Evolutionary conservation across 2,888 invertebrate genomes (phyloP), one percentile per base, ranked within the genome.

Genomic region (Sepiola atlantica): DNA sequence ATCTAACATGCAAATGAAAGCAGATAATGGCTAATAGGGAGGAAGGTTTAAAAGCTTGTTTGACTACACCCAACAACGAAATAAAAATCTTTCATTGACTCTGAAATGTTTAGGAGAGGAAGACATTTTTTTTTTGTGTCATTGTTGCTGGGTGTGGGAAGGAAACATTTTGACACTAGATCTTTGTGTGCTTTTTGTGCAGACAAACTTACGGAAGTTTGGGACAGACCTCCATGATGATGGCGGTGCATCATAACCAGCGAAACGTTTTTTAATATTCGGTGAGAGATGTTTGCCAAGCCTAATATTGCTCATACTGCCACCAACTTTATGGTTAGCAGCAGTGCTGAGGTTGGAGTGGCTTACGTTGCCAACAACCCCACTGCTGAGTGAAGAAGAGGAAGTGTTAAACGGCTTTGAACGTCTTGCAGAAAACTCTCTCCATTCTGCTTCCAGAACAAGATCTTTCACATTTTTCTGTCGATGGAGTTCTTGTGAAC

Each of bases 381-480:
- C 77, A 77, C n/a, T 77, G 32, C 77, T n/a, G 45, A 77, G n/a
- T 32, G 77, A 77, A 18, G 77, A 77, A 18, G 77, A 61, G 61
- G 61, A 77, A 77, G 77, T 77, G 12, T 32, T 77, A n/a, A 77
- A 77, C 16, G 77, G 77, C 77, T 32, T 77, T 77, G 77, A 77
- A 77, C 77, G 77, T 77, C 77, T 77, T 77, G 92, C 92, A 92
- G 92, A 92, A 92, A 92, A 55, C 6, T 55, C 92, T 35, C 92
- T 45, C 92, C 92, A 92, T 92, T 92, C 92, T n/a, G 92, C 92
- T 92, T 54, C 92, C 28, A 92, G 55, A 55, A 92, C 92, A 92
- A 92, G 92, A 24, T 92, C 92, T 92, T 92, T 92, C 54, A 92
- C 92, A 28, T 92, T 92, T 92, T 55, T 92, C 92, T 55, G 45